These are phyloP conservation scores for Sinocyclocheilus maitianheensis DNA, from an alignment of 2,113 vertebrate species.

Conservation along the genomic window DNA sequence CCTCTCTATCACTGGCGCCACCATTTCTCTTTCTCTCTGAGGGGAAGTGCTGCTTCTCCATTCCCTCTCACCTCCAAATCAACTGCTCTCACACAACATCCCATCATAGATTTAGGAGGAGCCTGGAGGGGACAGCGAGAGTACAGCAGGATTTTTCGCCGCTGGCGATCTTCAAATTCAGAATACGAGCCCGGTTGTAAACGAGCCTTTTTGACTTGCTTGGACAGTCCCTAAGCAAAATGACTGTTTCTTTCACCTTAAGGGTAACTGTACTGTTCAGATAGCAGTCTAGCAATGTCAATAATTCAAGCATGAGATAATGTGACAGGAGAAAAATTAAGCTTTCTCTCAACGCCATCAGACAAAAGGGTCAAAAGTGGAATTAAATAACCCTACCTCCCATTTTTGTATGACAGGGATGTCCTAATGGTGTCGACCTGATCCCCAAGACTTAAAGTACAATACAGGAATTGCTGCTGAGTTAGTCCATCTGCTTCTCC, in stretches of 20 bases:
- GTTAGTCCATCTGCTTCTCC: constrained; percentile 42
- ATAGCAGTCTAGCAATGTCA: neutral
- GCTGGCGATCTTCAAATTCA: constrained; percentile 8
- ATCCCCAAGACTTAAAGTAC: constrained; percentile 43
- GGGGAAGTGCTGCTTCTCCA: constrained; percentile 49
- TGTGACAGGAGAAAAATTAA: constrained; percentile 32
- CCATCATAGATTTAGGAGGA: neutral
- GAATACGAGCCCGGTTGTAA: constrained; percentile 7
- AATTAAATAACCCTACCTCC: constrained; percentile 36
- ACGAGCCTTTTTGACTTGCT: constrained; percentile 17
- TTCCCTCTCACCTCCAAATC: constrained; percentile 25
- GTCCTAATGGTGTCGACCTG: constrained; percentile 46
- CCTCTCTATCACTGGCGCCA: constrained; percentile 60
- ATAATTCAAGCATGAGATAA: constrained; percentile 33
- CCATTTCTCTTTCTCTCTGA: constrained; percentile 60
- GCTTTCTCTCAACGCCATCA: constrained; percentile 16
- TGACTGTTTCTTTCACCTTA: constrained; percentile 35
- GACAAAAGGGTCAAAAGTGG: constrained; percentile 34
- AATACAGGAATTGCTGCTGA: constrained; percentile 34
- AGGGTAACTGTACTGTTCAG: neutral
- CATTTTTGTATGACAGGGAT: constrained; percentile 20
- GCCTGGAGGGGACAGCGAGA: constrained; percentile 26
- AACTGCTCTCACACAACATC: constrained; percentile 5
- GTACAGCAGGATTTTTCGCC: neutral
- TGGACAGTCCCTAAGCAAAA: constrained; percentile 18